A percentile compares a stretch with the other conserved stretches of the same genome.
Conservation (phyloP, 2,888 invertebrate genomes). For the Poecilus cupreus region DNA sequence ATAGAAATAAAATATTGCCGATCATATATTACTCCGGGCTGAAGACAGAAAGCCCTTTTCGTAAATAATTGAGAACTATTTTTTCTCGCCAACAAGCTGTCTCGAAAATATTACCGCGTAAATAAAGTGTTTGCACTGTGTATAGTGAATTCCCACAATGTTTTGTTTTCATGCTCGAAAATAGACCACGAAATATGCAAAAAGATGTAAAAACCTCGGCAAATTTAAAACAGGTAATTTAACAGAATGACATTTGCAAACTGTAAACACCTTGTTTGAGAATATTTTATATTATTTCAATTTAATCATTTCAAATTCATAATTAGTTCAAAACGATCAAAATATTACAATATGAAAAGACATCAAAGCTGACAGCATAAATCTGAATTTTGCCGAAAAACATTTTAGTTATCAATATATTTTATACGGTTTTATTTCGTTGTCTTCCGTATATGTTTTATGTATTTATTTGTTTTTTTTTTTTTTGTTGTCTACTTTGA, state of each 20-base stretch:
- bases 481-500: too few relatives aligned
- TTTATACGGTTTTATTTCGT: background rate
- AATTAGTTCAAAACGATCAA: slow-evolving; percentile 9
- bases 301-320: slow-evolving; percentile 3
- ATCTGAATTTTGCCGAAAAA: background rate
- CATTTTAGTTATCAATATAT: background rate
- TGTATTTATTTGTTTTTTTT: background rate
- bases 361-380: background rate
- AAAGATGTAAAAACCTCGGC: too few relatives aligned
- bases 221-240: too few relatives aligned
- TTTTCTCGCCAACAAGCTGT: slow-evolving; percentile 26
- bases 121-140: background rate
- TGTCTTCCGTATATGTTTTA: background rate
- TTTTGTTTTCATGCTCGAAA: too few relatives aligned
- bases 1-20: slow-evolving; percentile 31
- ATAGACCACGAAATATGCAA: too few relatives aligned
- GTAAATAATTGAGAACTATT: slow-evolving; percentile 27
- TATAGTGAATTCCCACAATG: background rate
- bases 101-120: background rate
- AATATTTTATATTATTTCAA: too few relatives aligned
- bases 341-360: slow-evolving; percentile 6
- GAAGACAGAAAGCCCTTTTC: slow-evolving; percentile 6
- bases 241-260: too few relatives aligned
- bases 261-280: too few relatives aligned
- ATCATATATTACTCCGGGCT: slow-evolving; percentile 11